phyloP scores from a whole-genome alignment of 1,140 invertebrate species.

The Gryllus bimaculatus region DNA sequence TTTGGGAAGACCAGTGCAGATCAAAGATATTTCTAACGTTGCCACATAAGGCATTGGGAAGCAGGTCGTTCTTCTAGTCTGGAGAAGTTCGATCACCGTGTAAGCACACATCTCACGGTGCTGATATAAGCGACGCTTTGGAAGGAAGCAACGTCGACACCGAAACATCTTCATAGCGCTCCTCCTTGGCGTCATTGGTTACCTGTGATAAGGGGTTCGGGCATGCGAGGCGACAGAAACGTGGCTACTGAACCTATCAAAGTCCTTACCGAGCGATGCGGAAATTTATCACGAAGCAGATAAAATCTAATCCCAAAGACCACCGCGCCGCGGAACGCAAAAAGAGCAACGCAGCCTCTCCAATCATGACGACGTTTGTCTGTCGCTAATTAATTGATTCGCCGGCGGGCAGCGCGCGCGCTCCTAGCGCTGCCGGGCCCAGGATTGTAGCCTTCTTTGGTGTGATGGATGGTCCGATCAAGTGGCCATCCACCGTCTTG shows the following conservation, averaged over 20 bases:
- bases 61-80: too few species aligned
- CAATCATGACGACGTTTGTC: background rate
- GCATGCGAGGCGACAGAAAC: background rate
- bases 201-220: background rate
- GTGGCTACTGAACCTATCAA: background rate
- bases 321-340: background rate
- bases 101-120: too few species aligned
- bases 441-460: background rate
- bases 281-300: background rate
- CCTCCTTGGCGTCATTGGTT: background rate
- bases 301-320: background rate
- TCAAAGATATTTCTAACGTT: too few species aligned
- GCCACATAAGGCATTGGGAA: too few species aligned
- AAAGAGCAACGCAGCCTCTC: background rate
- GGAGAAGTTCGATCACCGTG: too few species aligned
- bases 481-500: too few species aligned
- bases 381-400: background rate
- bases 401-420: too few species aligned
- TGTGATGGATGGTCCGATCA: background rate
- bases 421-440: background rate
- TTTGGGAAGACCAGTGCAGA: too few species aligned
- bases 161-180: background rate
- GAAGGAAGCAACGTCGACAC: background rate
- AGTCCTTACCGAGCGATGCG: background rate
- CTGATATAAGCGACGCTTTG: too few species aligned